Base-by-base conservation (phyloP, 2,888 invertebrate species). In the Noctua fimbriata region DNA sequence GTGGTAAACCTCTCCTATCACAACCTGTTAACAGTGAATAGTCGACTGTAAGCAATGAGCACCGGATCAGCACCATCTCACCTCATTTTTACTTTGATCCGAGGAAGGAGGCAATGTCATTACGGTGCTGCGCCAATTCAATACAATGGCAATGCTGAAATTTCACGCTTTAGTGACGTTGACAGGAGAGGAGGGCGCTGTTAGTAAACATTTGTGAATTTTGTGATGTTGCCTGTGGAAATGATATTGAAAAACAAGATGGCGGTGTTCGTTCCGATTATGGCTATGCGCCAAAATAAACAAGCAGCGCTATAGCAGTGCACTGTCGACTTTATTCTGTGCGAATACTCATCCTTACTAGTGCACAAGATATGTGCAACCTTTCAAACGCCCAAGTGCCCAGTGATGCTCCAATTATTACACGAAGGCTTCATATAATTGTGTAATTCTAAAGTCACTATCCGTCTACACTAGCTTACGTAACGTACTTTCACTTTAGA, bases 401-500 rank as follows among this genome's bases (percentile, higher is more conserved):
- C 44, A 55, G 74, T 87, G 85, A 85, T 85, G 87, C 87, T 79
- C 87, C 72, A 79, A 63, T 87, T 85, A 76, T 47, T 14, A 70
- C 76, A 63, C 47, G 71, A 87, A 84, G 85, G 71, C 73, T 87
- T 74, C 63, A 41, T 55, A 55, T 32, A 36, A 74, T 87, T 85
- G 58, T 60, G 80, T 71, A 87, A 87, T 73, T 63, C 65, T 36
- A 10, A 79, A 87, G 58, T 84, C 71, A 63, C 41, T 72, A 66
- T 67, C 55, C 69, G 65, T 69, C n/a, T 71, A 24, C 58, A 55
- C 7, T 16, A 47, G 3, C 24, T 75, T 73, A 77, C 69, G 36
- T 85, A 77, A 85, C 58, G 52, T 18, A 88, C 88, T 88, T 85
- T 88, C 85, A 77, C 88, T 85, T 88, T 49, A 60, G 69, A 69